Base-by-base conservation (phyloP, 2,113 vertebrate species). In the Natator depressus region DNA sequence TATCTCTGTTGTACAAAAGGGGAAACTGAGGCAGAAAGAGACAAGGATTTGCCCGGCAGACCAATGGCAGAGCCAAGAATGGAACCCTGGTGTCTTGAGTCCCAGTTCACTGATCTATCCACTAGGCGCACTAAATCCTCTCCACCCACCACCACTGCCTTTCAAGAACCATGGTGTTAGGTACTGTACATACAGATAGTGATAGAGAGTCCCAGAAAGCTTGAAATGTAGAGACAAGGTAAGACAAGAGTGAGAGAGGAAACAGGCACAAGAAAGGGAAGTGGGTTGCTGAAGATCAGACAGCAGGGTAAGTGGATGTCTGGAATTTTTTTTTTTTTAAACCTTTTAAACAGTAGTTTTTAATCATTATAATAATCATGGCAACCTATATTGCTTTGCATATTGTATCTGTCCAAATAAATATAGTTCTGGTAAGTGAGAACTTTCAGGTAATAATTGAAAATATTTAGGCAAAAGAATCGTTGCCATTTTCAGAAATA, bases 351-450 rank as follows among this genome's bases (percentile, higher is more conserved):
- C 0, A 89, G 42, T 24, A 31, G 10, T 54, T 87, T 47, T 80
- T 65, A 54, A 54, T 8, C 79, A 57, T 87, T 24, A 16, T 35
- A 86, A 85, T 29, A 85, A 47, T 25, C 50, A 47, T 38, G 83
- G 69, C 31, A 86, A 87, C 5, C 5, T 25, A 7, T 9, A n/a
- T 4, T 8, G 27, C 59, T 72, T 83, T 12, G 51, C 11, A 84
- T 6, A 76, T 5, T 38, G 16, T 84, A 88, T 85, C 85, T 25
- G 78, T 62, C 55, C 3, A 0, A 0, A 0, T 14, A 5, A 38
- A 20, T 0, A 0, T 89, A 69, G 82, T 82, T 46, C 87, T 92
- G 78, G 62, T 65, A 76, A 35, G 91, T 10, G 38, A 72, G 83
- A 93, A 89, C 85, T 72, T 80, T 46, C 72, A 29, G 82, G 49